Conservation (phyloP, 2,113 vertebrate genomes). For the Catharus minimus region DNA sequence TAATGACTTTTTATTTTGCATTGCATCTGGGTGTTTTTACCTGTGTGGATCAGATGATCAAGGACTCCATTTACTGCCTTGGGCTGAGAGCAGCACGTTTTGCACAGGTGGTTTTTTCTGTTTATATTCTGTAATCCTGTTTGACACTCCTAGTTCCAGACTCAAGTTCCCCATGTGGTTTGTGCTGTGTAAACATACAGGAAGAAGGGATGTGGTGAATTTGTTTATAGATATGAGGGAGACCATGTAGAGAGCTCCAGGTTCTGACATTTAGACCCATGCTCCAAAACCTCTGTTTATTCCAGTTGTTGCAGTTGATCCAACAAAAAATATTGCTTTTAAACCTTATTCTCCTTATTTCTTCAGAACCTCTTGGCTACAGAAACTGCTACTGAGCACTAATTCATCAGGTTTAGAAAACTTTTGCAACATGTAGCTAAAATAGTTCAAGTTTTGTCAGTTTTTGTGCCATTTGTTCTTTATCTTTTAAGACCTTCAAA, state of each 20-base stretch:
- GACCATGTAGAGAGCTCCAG: neutral
- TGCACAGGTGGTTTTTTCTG: neutral
- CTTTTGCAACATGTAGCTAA: neutral
- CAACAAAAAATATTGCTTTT: neutral
- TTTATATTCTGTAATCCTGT: neutral
- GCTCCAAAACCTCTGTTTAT: neutral
- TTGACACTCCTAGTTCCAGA: neutral
- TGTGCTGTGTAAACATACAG: neutral
- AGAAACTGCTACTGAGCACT: neutral
- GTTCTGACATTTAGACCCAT: neutral
- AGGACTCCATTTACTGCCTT: neutral
- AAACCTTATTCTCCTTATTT: neutral
- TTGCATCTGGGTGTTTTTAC: neutral
- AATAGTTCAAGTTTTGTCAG: neutral
- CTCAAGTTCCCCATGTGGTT: neutral
- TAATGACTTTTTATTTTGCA: neutral
- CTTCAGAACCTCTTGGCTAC: neutral
- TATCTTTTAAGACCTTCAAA: conserved; percentile 56
- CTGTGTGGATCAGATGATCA: neutral
- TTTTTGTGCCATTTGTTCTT: conserved; percentile 11
- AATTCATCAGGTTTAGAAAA: neutral
- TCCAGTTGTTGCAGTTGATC: neutral
- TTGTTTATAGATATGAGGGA: neutral
- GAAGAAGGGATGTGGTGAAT: neutral
- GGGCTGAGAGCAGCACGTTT: neutral